phyloP scores from a whole-genome alignment of 1,140 invertebrate genomes.

The Drepana arcuata region DNA sequence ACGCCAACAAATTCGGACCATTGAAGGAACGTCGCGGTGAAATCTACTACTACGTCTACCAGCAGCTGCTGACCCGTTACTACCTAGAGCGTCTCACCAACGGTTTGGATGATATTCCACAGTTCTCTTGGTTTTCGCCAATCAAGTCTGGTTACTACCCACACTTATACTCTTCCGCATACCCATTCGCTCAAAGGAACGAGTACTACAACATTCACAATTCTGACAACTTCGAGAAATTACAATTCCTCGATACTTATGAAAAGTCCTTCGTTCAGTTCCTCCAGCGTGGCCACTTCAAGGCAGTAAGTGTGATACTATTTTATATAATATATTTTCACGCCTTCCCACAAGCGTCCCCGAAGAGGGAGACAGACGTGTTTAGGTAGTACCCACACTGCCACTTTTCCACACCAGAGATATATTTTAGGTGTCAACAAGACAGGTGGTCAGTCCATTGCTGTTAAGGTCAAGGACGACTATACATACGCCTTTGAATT shows the following conservation, averaged over 20 bases:
- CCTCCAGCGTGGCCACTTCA: conserved; percentile 41
- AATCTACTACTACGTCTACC: conserved; percentile 74
- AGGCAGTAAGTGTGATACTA: conserved; percentile 47
- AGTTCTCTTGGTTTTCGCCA: conserved; percentile 71
- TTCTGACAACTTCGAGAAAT: conserved; percentile 33
- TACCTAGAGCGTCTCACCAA: conserved; percentile 79
- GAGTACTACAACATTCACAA: conserved; percentile 37
- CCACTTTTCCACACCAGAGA: too few species aligned
- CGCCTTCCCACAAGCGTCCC: too few species aligned
- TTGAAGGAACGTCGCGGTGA: conserved; percentile 74
- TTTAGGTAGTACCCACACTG: too few species aligned
- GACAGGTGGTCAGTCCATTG: too few species aligned
- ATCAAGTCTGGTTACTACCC: conserved; percentile 75
- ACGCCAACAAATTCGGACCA: conserved; percentile 59
- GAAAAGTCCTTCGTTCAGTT: conserved; percentile 49
- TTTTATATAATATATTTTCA: too few species aligned
- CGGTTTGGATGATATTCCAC: conserved; percentile 73
- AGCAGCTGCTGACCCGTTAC: conserved; percentile 78
- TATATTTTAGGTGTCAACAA: too few species aligned
- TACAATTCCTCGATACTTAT: conserved; percentile 44
- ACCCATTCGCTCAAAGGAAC: conserved; percentile 43
- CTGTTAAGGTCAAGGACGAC: too few species aligned
- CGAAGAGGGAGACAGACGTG: too few species aligned
- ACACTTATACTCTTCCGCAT: conserved; percentile 30
- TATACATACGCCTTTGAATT: too few species aligned